These are phyloP conservation scores for Petrolisthes manimaculis DNA, from an alignment of 2,888 invertebrate genomes.

Conservation along the genomic window DNA sequence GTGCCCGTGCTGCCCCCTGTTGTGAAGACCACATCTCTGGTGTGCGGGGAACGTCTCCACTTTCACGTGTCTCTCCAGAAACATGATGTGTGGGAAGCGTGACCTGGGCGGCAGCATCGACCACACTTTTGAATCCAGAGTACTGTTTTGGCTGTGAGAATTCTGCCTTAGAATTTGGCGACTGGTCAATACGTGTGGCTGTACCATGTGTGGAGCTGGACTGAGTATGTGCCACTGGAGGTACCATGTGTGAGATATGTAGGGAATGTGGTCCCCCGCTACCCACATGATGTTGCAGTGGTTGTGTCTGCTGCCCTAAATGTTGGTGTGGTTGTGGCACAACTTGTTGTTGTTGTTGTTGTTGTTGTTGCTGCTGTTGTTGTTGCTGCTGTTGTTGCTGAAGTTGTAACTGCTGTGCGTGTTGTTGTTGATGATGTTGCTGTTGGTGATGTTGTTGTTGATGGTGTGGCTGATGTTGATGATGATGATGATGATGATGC, in stretches of 20 bases:
- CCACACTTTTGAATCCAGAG: slow-evolving; percentile 57
- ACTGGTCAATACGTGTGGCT: slow-evolving; percentile 35
- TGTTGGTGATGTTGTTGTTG: slow-evolving; percentile 61
- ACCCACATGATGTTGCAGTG: slow-evolving; percentile 38
- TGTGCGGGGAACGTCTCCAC: slow-evolving; percentile 54
- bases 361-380: slow-evolving; percentile 66
- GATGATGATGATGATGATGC: slow-evolving; percentile 45
- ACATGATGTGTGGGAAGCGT: slow-evolving; percentile 49
- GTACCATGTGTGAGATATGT: slow-evolving; percentile 37
- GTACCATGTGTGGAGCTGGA: slow-evolving; percentile 31
- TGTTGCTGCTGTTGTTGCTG: slow-evolving; percentile 67
- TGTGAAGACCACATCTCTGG: slow-evolving; percentile 58
- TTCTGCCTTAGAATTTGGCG: slow-evolving; percentile 46
- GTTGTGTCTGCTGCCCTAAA: slow-evolving; percentile 47
- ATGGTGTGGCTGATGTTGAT: slow-evolving; percentile 62
- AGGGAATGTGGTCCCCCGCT: slow-evolving; percentile 32
- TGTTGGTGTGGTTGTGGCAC: slow-evolving; percentile 65
- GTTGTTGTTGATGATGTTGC: slow-evolving; percentile 36
- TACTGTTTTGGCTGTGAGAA: slow-evolving; percentile 50
- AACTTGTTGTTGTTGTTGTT: slow-evolving; percentile 65
- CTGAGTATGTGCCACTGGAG: slow-evolving; percentile 42
- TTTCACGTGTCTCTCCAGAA: slow-evolving; percentile 50
- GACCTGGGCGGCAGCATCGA: slow-evolving; percentile 59
- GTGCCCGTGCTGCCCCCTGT: slow-evolving; percentile 43
- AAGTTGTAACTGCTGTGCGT: slow-evolving; percentile 67